A percentile compares a stretch with the other conserved stretches of the same genome.
phyloP scores from a whole-genome alignment of 2,888 invertebrate genomes.

The Vesta saturnalis region DNA sequence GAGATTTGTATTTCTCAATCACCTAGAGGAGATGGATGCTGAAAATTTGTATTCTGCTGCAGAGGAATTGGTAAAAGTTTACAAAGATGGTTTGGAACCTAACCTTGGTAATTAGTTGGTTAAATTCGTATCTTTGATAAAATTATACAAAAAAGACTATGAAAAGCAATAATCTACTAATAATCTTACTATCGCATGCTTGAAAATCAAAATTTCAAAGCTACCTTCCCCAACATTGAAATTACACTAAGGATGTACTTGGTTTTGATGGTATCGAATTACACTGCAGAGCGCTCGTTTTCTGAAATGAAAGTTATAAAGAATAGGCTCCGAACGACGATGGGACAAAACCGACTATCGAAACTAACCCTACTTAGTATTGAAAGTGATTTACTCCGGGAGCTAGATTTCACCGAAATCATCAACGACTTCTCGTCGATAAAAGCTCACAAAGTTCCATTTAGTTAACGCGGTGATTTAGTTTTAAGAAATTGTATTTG shows the following conservation, averaged over 20 bases:
- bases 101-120: slow-evolving; percentile 33
- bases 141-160: too few species aligned
- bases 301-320: slow-evolving; percentile 8
- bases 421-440: not conserved
- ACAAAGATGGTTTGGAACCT: slow-evolving; percentile 28
- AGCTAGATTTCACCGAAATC: not conserved
- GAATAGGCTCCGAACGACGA: too few species aligned
- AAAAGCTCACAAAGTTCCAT: too few species aligned
- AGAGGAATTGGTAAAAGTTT: too few species aligned
- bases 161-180: slow-evolving; percentile 13
- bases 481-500: too few species aligned
- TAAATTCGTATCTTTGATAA: slow-evolving; percentile 31
- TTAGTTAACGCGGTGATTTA: too few species aligned
- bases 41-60: too few species aligned
- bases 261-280: slow-evolving; percentile 8
- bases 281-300: not conserved
- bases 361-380: too few species aligned
- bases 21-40: too few species aligned
- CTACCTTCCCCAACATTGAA: slow-evolving; percentile 25
- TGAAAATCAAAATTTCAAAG: slow-evolving; percentile 15
- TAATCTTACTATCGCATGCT: slow-evolving; percentile 21
- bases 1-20: slow-evolving; percentile 37
- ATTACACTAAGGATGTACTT: too few species aligned
- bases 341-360: too few species aligned
- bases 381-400: too few species aligned